Evolutionary conservation across 2,888 invertebrate species (phyloP).

Genomic region (Eupithecia insigniata): DNA sequence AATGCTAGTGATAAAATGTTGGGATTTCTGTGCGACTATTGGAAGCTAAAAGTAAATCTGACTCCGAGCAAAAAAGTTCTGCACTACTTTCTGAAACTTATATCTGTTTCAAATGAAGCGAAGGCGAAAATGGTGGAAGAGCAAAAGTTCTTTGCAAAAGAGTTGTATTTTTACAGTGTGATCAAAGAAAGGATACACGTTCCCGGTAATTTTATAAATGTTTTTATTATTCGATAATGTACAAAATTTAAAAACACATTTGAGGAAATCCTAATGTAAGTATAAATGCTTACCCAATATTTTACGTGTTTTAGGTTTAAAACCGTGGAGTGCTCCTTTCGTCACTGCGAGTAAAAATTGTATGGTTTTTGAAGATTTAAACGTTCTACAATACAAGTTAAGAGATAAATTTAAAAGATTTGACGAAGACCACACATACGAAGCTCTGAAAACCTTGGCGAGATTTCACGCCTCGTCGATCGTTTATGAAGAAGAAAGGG

Average conservation of each 20-base stretch:
- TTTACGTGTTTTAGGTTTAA: slow-evolving; percentile 51
- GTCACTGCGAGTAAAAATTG: slow-evolving; percentile 61
- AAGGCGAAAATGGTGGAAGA: slow-evolving; percentile 73
- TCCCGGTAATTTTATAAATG: slow-evolving; percentile 55
- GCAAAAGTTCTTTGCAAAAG: slow-evolving; percentile 67
- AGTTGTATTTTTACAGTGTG: slow-evolving; percentile 64
- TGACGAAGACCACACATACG: slow-evolving; percentile 74
- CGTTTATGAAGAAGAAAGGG: slow-evolving; percentile 77
- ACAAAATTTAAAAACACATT: no score
- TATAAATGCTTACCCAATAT: not conserved
- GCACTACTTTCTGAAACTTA: slow-evolving; percentile 70
- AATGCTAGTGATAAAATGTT: slow-evolving; percentile 75
- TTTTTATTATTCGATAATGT: not conserved
- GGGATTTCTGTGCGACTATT: slow-evolving; percentile 76
- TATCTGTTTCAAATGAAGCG: slow-evolving; percentile 65
- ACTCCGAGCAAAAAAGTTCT: slow-evolving; percentile 48
- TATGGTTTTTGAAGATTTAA: slow-evolving; percentile 76
- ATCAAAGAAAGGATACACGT: slow-evolving; percentile 62
- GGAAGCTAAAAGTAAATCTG: slow-evolving; percentile 64
- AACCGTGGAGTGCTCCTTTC: slow-evolving; percentile 68
- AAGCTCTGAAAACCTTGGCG: slow-evolving; percentile 75
- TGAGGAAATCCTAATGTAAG: not conserved
- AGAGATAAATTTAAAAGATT: slow-evolving; percentile 69
- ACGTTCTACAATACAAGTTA: slow-evolving; percentile 59
- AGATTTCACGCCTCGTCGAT: slow-evolving; percentile 81